A percentile compares a stretch with the other conserved stretches of the same genome.
Conservation (phyloP, 2,888 invertebrate genomes). For the Parnassius smintheus region DNA sequence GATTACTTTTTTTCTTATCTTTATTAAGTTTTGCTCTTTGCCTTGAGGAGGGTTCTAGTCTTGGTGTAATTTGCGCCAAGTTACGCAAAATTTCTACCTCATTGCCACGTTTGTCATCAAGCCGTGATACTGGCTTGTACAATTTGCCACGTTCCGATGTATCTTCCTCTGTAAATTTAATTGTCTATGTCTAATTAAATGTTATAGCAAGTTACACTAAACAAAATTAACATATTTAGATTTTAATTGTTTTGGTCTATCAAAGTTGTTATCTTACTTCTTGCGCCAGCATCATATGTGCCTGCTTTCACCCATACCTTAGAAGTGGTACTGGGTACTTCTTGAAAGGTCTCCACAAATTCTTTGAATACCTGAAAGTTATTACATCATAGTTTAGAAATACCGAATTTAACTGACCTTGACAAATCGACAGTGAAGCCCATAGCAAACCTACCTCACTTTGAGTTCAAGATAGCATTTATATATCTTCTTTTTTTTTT, state of each 20-base stretch:
- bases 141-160: constrained; percentile 93
- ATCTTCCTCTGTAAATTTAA: constrained; percentile 87
- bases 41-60: constrained; percentile 49
- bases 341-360: constrained; percentile 98
- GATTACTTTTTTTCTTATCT: constrained; percentile 97
- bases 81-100: constrained; percentile 62
- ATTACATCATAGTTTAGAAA: too few species aligned
- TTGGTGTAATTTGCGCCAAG: constrained; percentile 78
- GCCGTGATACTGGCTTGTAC: constrained; percentile 94
- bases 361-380: constrained; percentile 92
- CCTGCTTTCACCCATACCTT: constrained; percentile 99
- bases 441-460: too few species aligned
- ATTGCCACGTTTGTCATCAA: constrained; percentile 73
- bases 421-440: too few species aligned
- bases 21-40: constrained; percentile 54
- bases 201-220: too few species aligned
- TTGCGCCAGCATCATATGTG: constrained; percentile 96
- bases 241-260: too few species aligned
- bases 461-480: too few species aligned
- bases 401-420: too few species aligned
- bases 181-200: too few species aligned
- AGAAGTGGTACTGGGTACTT: constrained; percentile 87
- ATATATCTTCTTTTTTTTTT: too few species aligned
- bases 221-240: too few species aligned
- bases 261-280: constrained; percentile 82